A percentile compares a stretch with the other conserved stretches of the same genome.
Conservation (phyloP, 2,888 invertebrate genomes). For the Gnatocerus cornutus region DNA sequence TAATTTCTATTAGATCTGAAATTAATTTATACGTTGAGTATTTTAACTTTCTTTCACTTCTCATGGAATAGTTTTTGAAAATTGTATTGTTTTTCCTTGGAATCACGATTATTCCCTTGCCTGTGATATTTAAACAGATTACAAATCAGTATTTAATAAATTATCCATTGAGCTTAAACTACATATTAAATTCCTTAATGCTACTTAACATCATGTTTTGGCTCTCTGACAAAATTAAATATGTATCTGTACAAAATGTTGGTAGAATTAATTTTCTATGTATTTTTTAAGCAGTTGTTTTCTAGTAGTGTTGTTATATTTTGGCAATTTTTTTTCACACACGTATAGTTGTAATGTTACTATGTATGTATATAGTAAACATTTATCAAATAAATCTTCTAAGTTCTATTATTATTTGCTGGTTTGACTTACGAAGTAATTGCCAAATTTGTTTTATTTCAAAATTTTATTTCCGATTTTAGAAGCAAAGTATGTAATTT, state of each 20-base stretch:
- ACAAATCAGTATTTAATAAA: slow-evolving; percentile 65
- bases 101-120: slow-evolving; percentile 61
- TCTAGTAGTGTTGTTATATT: slow-evolving; percentile 52
- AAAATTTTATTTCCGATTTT: slow-evolving; percentile 10
- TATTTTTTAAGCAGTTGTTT: slow-evolving; percentile 55
- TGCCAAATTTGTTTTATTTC: slow-evolving; percentile 27
- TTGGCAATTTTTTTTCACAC: slow-evolving; percentile 58
- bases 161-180: slow-evolving; percentile 39
- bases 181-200: slow-evolving; percentile 42
- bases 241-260: slow-evolving; percentile 55
- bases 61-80: slow-evolving; percentile 7
- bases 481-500: slow-evolving; percentile 23
- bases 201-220: slow-evolving; percentile 48
- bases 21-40: slow-evolving; percentile 23
- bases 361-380: slow-evolving; percentile 64
- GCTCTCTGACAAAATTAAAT: slow-evolving; percentile 49
- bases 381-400: slow-evolving; percentile 65
- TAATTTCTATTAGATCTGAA: slow-evolving; percentile 43
- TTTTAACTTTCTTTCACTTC: slow-evolving; percentile 19
- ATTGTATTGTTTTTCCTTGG: slow-evolving; percentile 36
- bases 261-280: slow-evolving; percentile 55
- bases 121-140: slow-evolving; percentile 65
- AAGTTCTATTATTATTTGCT: slow-evolving; percentile 60
- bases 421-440: slow-evolving; percentile 31
- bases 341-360: slow-evolving; percentile 63